phyloP scores from a whole-genome alignment of 2,888 invertebrate species.

The Lasius fuliginosus region DNA sequence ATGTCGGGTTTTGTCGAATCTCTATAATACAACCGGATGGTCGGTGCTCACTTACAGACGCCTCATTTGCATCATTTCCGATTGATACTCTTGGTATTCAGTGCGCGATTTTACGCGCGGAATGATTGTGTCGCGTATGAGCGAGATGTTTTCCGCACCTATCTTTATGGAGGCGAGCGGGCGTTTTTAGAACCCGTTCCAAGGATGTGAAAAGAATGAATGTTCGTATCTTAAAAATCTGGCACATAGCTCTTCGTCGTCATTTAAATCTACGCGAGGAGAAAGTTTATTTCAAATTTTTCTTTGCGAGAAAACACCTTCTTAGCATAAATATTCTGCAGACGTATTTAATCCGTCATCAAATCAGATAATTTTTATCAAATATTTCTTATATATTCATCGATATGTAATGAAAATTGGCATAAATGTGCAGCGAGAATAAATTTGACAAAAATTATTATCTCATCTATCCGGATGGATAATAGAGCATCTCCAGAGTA shows the following conservation, averaged over 20 bases:
- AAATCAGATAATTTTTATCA: not conserved
- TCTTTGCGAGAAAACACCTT: not conserved
- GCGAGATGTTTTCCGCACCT: not conserved
- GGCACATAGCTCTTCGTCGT: not conserved
- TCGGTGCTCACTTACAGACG: conserved; percentile 40
- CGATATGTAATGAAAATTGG: not conserved
- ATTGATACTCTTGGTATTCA: conserved; percentile 10
- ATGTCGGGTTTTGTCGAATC: conserved; percentile 14
- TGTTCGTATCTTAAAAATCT: not conserved
- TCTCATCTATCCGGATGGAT: not conserved
- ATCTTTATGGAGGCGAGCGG: not conserved
- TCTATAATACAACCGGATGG: conserved; percentile 7
- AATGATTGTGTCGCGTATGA: not conserved
- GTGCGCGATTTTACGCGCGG: conserved; percentile 26
- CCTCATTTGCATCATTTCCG: conserved; percentile 43
- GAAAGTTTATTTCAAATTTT: not conserved
- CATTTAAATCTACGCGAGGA: not conserved
- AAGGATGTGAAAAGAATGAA: not conserved
- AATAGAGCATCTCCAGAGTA: not conserved
- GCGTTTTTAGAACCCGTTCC: not conserved
- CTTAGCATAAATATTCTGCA: not conserved
- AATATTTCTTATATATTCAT: not conserved
- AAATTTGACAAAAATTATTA: not conserved
- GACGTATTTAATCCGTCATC: not conserved
- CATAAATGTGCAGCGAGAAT: not conserved